Base-by-base conservation (phyloP, 1,140 invertebrate genomes). In the Amyelois transitella region DNA sequence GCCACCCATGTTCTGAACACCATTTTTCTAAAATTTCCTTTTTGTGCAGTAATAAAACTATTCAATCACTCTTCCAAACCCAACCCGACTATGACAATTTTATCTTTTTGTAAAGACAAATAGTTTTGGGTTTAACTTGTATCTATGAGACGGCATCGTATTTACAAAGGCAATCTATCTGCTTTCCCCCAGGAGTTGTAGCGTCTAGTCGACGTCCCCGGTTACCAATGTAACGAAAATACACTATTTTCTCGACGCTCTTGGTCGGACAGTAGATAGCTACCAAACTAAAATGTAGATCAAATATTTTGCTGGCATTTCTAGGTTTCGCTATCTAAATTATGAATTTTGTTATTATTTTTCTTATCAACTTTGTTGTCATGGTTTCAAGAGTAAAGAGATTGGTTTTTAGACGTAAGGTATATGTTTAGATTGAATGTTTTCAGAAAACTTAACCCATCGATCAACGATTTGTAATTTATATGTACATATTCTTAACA, bases 161-260 rank as follows among this genome's bases (percentile, higher is more conserved):
- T n/a, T n/a, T n/a, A 66, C 61, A 66, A 68, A 58, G 62, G 66
- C 64, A 66, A 74, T 71, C 55, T 68, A 66, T 70, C 59, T 61
- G 61, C 44, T 55, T 43, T 68, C 71, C 65, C 65, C 45, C 32
- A 57, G 65, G 71, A 64, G 57, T 62, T 66, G 61, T 60, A 57
- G 43, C 50, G 62, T 24, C 49, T 52, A 43, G 58, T 28, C 44
- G 32, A 14, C 52, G 58, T 54, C 48, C 53, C 25, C 60, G 44
- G 28, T 66, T 50, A 54, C 62, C 62, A 64, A 54, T 43, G 53
- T 61, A 48, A 57, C 52, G 53, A 60, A 62, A 66, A 74, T 69
- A 66, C 64, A 61, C 51, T 63, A 63, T 57, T 70, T 58, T 44
- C 59, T 66, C 22, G 43, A 19, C 43, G 32, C 43, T 7, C 22